Evolutionary conservation across 2,113 vertebrate genomes (phyloP).

Genomic region (Xenopus tropicalis): DNA sequence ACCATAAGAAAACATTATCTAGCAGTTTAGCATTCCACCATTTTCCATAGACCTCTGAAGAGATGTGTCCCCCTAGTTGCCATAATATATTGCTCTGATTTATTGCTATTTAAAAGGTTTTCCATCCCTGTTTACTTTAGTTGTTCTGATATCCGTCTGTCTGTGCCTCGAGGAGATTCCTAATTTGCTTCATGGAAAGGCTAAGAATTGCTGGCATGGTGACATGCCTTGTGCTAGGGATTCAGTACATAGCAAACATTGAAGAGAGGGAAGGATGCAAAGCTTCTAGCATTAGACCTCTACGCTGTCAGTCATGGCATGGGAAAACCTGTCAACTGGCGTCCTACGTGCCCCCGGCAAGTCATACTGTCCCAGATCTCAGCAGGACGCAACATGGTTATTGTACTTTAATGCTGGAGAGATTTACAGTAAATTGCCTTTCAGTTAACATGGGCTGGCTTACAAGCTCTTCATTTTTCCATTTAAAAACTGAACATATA

Average conservation of each 20-base stretch:
- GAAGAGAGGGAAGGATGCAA: not conserved
- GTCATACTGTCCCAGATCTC: constrained; percentile 3
- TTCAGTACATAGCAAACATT: constrained; percentile 30
- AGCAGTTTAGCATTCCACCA: too few species aligned
- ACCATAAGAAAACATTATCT: too few species aligned
- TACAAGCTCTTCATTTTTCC: too few species aligned
- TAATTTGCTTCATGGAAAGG: constrained; percentile 26
- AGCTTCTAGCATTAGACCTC: not conserved
- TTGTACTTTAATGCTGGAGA: constrained; percentile 15
- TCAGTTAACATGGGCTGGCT: too few species aligned
- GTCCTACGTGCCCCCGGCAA: constrained; percentile 21
- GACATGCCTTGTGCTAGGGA: constrained; percentile 8
- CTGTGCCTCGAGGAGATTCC: constrained; percentile 38
- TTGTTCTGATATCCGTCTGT: constrained; percentile 34
- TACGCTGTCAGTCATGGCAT: constrained; percentile 4
- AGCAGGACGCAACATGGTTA: not conserved
- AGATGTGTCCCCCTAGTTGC: too few species aligned
- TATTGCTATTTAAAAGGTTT: not conserved
- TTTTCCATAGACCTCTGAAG: too few species aligned
- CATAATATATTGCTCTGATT: too few species aligned
- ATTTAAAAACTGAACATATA: too few species aligned
- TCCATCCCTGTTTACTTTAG: constrained; percentile 32
- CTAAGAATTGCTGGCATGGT: constrained; percentile 34
- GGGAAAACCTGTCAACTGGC: constrained; percentile 21
- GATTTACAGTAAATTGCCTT: not conserved